Conservation (phyloP, 2,888 invertebrate genomes). For the Muschampia plurimacula region DNA sequence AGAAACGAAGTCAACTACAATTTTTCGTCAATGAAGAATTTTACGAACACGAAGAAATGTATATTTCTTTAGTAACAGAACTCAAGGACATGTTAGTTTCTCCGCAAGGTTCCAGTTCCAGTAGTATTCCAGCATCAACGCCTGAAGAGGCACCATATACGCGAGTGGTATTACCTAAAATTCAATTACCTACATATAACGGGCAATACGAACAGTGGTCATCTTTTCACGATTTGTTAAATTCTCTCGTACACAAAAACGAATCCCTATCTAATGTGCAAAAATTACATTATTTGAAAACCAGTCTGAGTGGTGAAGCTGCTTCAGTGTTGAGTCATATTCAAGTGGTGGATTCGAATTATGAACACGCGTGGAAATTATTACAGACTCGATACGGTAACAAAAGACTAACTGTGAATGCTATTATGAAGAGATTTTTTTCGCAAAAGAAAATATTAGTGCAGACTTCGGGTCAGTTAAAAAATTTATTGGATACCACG, state of each 20-base stretch:
- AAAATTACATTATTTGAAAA: constrained; percentile 37
- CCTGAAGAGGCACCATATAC: not conserved
- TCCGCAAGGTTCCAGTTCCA: constrained; percentile 6
- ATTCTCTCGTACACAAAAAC: constrained; percentile 36
- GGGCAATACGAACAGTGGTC: constrained; percentile 40
- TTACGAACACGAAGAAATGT: constrained; percentile 1
- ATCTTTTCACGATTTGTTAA: constrained; percentile 40
- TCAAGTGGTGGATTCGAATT: constrained; percentile 36
- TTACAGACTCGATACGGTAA: constrained; percentile 26
- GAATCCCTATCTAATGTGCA: not conserved
- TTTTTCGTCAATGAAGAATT: not conserved
- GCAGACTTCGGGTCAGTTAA: constrained; percentile 28
- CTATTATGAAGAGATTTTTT: constrained; percentile 28
- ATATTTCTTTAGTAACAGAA: not conserved
- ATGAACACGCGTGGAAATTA: constrained; percentile 36
- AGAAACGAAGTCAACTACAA: not conserved
- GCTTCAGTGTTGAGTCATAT: constrained; percentile 36
- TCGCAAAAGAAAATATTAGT: constrained; percentile 19
- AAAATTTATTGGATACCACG: constrained; percentile 39
- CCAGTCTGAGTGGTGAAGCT: constrained; percentile 37
- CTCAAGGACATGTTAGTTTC: not conserved
- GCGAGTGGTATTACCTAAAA: constrained; percentile 31
- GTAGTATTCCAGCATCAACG: not conserved
- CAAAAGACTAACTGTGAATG: constrained; percentile 33
- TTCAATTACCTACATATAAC: constrained; percentile 37